Conservation (phyloP, 2,888 invertebrate species). For the Acleris sparsana region DNA sequence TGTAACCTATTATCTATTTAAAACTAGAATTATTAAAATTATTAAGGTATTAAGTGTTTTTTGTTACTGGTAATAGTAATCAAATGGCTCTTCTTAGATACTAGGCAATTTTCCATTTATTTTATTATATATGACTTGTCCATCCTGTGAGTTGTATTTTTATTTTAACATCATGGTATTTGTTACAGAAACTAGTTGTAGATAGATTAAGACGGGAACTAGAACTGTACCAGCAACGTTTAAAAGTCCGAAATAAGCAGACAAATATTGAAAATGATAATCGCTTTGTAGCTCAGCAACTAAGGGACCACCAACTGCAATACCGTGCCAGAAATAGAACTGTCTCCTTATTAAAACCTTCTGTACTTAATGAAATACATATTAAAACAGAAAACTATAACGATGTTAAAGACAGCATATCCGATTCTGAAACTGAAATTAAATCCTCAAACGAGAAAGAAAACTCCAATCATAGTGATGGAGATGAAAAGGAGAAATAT, state of each 20-base stretch:
- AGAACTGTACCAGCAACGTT: constrained; percentile 78
- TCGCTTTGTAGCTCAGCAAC: constrained; percentile 72
- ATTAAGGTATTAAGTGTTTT: too few relatives aligned
- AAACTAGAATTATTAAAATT: too few relatives aligned
- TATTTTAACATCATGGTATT: constrained; percentile 16
- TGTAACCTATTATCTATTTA: too few relatives aligned
- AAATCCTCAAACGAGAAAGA: constrained; percentile 68
- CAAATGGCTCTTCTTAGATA: too few relatives aligned
- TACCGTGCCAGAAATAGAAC: constrained; percentile 64
- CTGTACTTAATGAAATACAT: constrained; percentile 76
- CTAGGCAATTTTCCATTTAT: too few relatives aligned
- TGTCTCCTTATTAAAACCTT: constrained; percentile 73
- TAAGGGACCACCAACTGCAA: constrained; percentile 73
- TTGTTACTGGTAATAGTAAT: too few relatives aligned
- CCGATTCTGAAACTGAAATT: constrained; percentile 69
- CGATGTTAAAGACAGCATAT: constrained; percentile 60
- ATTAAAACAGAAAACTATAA: constrained; percentile 69
- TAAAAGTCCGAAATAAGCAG: constrained; percentile 73
- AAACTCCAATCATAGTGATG: constrained; percentile 65
- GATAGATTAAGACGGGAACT: constrained; percentile 82
- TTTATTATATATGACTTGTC: too few relatives aligned
- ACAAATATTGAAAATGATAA: constrained; percentile 74
- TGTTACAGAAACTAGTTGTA: constrained; percentile 81
- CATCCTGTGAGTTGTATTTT: constrained; percentile 1
- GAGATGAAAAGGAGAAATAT: constrained; percentile 64